Evolutionary conservation across 1,140 invertebrate genomes (phyloP).

Genomic region (Euglossa dilemma): DNA sequence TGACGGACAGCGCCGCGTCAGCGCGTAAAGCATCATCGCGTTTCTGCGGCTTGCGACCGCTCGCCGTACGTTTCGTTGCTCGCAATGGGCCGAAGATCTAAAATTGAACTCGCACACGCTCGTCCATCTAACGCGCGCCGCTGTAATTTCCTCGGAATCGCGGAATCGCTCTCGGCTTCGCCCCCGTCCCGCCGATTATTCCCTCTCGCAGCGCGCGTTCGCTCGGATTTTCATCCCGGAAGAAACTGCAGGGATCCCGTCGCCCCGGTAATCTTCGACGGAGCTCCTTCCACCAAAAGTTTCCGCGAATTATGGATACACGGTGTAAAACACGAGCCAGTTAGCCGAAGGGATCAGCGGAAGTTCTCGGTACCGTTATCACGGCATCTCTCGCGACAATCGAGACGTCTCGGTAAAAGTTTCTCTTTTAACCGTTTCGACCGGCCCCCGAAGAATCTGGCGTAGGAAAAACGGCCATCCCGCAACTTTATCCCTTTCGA

Average conservation of each 20-base stretch:
- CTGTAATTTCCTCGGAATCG: not conserved
- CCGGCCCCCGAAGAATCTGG: slow-evolving; percentile 56
- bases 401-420: slow-evolving; percentile 13
- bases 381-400: not conserved
- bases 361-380: not conserved
- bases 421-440: slow-evolving; percentile 29
- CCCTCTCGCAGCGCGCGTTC: too few species aligned
- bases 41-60: slow-evolving; percentile 57
- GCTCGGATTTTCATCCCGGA: too few species aligned
- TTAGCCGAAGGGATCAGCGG: too few species aligned
- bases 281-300: too few species aligned
- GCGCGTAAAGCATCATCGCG: slow-evolving; percentile 72
- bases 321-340: not conserved
- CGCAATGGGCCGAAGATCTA: slow-evolving; percentile 31
- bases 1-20: slow-evolving; percentile 77
- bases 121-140: not conserved
- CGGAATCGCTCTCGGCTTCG: too few species aligned
- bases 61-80: slow-evolving; percentile 40
- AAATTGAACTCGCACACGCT: slow-evolving; percentile 1
- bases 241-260: too few species aligned
- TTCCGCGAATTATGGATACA: not conserved
- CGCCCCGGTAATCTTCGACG: too few species aligned
- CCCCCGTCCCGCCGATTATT: too few species aligned
- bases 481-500: slow-evolving; percentile 77
- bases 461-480: slow-evolving; percentile 62